phyloP scores from a whole-genome alignment of 2,888 invertebrate genomes.

The Agrotis puta region DNA sequence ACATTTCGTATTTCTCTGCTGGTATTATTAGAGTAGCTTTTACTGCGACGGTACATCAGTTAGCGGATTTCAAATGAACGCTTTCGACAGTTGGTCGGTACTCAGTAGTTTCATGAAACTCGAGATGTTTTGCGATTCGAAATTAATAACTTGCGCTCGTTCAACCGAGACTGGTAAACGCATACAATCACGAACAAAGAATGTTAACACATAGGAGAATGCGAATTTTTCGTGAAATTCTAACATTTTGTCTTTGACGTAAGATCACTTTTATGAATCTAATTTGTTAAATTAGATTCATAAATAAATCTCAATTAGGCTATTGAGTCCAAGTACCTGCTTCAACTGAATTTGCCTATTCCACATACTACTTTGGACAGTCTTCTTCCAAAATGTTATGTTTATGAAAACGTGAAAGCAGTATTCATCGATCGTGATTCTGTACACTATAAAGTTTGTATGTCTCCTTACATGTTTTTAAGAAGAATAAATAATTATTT shows the following conservation, averaged over 20 bases:
- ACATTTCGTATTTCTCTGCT: constrained; percentile 16
- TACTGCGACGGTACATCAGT: constrained; percentile 1
- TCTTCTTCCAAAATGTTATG: no score
- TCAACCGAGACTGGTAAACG: constrained; percentile 9
- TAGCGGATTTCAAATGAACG: constrained; percentile 28
- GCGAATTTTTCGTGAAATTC: no score
- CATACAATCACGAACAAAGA: background rate
- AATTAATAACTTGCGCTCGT: constrained; percentile 38
- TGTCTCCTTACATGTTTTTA: constrained; percentile 20
- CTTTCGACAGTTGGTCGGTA: constrained; percentile 15
- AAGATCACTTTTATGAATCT: no score
- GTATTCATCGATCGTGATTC: no score
- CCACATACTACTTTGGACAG: no score
- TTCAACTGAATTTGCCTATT: no score
- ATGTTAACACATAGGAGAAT: no score
- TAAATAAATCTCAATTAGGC: no score
- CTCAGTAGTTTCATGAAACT: constrained; percentile 46
- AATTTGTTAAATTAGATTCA: no score
- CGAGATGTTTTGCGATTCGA: constrained; percentile 33
- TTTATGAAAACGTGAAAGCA: no score
- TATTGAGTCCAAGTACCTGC: no score
- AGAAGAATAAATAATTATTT: constrained; percentile 20
- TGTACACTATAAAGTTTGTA: background rate
- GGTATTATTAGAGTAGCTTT: constrained; percentile 2
- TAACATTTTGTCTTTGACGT: no score